phyloP scores from a whole-genome alignment of 2,888 invertebrate species.

The Dendrolimus houi region DNA sequence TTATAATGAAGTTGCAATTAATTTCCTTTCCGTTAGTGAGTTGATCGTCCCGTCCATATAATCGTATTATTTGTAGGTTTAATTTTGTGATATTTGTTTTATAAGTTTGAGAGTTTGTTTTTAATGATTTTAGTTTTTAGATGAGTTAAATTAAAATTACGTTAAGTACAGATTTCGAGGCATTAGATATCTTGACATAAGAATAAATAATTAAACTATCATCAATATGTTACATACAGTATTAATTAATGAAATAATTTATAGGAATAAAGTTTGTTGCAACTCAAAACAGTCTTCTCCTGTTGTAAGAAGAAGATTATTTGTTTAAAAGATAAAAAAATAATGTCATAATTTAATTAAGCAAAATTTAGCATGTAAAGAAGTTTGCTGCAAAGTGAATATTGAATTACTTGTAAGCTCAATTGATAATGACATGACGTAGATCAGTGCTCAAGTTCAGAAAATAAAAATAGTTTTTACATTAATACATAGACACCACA shows the following conservation, averaged over 20 bases:
- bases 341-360: slow-evolving; percentile 24
- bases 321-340: slow-evolving; percentile 2
- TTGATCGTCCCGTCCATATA: slow-evolving; percentile 69
- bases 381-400: no score
- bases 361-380: no score
- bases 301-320: slow-evolving; percentile 45
- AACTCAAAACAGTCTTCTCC: slow-evolving; percentile 21
- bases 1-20: slow-evolving; percentile 4
- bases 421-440: no score
- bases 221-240: no score
- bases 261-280: no score
- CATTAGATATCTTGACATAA: no score
- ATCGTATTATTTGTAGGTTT: slow-evolving; percentile 40
- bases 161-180: slow-evolving; percentile 16
- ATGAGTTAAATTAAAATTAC: slow-evolving; percentile 17
- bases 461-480: no score
- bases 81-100: slow-evolving; percentile 21
- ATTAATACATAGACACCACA: no score
- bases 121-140: slow-evolving; percentile 3
- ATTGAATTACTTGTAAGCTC: no score
- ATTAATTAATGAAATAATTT: no score
- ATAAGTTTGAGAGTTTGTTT: slow-evolving; percentile 12
- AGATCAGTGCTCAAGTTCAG: no score
- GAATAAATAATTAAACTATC: no score
- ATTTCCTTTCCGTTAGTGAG: slow-evolving; percentile 48